A percentile compares a stretch with the other conserved stretches of the same genome.
Evolutionary conservation across 2,888 invertebrate species (phyloP).

Genomic region (Apamea anceps): DNA sequence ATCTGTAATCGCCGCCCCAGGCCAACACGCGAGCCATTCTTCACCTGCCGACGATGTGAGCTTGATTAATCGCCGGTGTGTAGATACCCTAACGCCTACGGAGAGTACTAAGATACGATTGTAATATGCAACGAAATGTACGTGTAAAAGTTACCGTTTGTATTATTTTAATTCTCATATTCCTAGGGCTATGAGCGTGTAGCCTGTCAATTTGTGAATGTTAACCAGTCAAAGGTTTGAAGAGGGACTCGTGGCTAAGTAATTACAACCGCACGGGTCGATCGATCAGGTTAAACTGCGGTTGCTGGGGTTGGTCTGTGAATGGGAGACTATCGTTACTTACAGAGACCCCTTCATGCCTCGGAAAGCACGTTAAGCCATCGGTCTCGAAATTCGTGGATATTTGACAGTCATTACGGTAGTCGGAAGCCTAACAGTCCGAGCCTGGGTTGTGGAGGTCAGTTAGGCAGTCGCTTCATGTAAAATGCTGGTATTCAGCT

Average conservation of each 20-base stretch:
- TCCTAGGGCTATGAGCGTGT: slow-evolving; percentile 32
- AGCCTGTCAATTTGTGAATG: slow-evolving; percentile 1
- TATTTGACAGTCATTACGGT: background rate
- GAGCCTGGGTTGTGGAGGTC: background rate
- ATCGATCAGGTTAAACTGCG: background rate
- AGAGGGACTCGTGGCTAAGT: background rate
- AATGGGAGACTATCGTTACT: background rate
- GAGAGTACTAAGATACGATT: slow-evolving; percentile 56
- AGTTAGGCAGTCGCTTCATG: background rate
- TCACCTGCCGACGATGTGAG: slow-evolving; percentile 69
- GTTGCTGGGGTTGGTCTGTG: background rate
- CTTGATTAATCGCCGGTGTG: slow-evolving; percentile 73
- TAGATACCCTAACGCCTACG: slow-evolving; percentile 69
- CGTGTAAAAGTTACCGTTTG: slow-evolving; percentile 46
- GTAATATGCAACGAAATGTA: slow-evolving; percentile 60
- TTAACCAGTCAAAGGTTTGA: background rate
- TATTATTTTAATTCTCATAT: slow-evolving; percentile 41
- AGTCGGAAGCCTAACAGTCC: background rate
- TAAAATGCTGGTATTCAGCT: background rate
- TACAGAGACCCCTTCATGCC: background rate
- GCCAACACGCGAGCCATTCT: slow-evolving; percentile 73
- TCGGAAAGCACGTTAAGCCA: background rate
- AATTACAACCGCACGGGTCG: background rate
- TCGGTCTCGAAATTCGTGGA: background rate
- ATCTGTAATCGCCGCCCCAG: slow-evolving; percentile 73